phyloP scores from a whole-genome alignment of 2,113 vertebrate genomes.

The Sprattus sprattus region DNA sequence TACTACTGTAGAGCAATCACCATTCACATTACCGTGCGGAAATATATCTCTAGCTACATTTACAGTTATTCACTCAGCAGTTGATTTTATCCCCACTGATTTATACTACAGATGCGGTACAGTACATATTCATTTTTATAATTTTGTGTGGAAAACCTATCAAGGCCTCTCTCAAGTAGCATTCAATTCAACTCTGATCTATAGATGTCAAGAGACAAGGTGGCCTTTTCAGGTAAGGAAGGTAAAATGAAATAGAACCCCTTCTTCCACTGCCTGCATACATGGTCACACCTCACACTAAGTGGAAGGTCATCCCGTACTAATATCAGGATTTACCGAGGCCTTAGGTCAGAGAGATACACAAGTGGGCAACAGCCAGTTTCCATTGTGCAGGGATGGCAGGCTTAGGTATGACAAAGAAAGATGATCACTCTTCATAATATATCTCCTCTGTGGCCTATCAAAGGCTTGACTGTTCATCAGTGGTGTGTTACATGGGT shows the following conservation, averaged over 20 bases:
- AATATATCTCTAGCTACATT: not conserved
- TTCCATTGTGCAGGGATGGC: not conserved
- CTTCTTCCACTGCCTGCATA: not conserved
- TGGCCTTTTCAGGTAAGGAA: not conserved
- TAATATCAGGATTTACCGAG: not conserved
- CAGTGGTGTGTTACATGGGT: not conserved
- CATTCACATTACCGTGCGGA: too few relatives aligned
- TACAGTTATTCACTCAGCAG: not conserved
- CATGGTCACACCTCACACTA: not conserved
- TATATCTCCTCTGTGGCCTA: not conserved
- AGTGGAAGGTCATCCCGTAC: not conserved
- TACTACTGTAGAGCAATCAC: too few relatives aligned
- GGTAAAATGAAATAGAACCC: not conserved
- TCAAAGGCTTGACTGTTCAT: not conserved
- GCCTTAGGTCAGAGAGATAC: not conserved
- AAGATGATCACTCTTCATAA: not conserved
- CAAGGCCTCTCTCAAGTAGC: not conserved
- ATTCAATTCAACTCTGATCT: not conserved
- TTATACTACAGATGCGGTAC: not conserved
- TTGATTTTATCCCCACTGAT: not conserved
- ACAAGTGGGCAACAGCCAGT: not conserved
- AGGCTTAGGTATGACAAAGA: not conserved
- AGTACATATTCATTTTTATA: not conserved
- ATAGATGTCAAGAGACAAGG: not conserved
- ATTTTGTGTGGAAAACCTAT: not conserved